Evolutionary conservation across 2,113 vertebrate species (phyloP).

Genomic region (Ceyx margarethae): DNA sequence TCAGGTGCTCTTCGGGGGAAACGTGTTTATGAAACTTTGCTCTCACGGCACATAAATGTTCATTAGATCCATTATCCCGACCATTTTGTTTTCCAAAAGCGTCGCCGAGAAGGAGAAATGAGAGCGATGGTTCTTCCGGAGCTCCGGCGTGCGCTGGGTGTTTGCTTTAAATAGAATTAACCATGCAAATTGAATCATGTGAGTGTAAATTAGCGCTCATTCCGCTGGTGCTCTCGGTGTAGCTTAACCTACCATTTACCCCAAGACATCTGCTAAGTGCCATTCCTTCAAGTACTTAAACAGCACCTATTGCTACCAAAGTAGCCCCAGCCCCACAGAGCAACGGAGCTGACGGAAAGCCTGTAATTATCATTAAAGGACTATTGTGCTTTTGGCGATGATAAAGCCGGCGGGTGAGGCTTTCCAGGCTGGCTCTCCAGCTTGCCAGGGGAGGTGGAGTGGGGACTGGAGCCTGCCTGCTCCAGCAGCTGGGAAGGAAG

Average conservation of each 20-base stretch:
- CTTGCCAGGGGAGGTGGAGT: neutral
- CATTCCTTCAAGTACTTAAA: constrained; percentile 34
- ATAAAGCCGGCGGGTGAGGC: constrained; percentile 24
- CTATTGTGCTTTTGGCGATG: constrained; percentile 55
- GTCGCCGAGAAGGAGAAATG: neutral
- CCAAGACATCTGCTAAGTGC: constrained; percentile 49
- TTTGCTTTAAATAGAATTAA: constrained; percentile 60
- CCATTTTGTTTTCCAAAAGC: neutral
- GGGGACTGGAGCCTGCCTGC: neutral
- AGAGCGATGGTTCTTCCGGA: neutral
- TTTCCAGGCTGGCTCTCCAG: neutral
- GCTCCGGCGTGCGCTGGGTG: neutral
- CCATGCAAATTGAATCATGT: constrained; percentile 8
- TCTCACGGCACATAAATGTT: neutral
- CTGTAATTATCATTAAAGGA: constrained; percentile 69
- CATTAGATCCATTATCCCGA: neutral
- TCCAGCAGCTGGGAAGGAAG: neutral
- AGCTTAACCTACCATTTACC: constrained; percentile 44
- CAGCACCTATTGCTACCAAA: constrained; percentile 37
- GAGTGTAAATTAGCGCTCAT: neutral
- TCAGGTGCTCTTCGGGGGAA: neutral
- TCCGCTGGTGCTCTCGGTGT: neutral
- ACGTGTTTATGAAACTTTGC: neutral
- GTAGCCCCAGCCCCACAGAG: neutral
- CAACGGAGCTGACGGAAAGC: constrained; percentile 41